phyloP scores from a whole-genome alignment of 2,113 vertebrate genomes.

The Mungos mungo region DNA sequence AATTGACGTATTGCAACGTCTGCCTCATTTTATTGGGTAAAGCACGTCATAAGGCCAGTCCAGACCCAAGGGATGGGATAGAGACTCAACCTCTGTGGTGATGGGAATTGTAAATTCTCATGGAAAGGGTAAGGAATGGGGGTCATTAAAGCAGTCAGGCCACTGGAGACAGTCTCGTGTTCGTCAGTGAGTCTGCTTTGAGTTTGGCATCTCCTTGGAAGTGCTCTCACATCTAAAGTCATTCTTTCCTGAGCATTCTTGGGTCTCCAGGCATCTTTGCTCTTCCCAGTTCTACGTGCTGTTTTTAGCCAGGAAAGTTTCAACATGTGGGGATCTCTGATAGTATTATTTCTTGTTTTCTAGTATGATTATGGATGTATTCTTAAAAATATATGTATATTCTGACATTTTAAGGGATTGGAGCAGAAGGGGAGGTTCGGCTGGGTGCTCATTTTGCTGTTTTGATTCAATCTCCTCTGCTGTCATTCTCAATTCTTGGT shows the following conservation, averaged over 20 bases:
- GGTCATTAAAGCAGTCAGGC: not conserved
- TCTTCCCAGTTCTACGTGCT: not conserved
- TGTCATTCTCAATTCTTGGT: constrained; percentile 49
- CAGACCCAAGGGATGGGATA: not conserved
- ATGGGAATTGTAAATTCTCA: not conserved
- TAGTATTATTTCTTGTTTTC: not conserved
- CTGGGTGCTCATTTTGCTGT: not conserved
- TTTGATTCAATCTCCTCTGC: constrained; percentile 38
- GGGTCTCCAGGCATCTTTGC: not conserved
- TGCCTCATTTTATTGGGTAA: not conserved
- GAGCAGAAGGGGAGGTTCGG: not conserved
- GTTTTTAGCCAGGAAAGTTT: not conserved
- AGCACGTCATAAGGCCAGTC: not conserved
- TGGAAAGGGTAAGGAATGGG: not conserved
- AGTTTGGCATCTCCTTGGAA: not conserved
- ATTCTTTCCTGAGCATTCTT: not conserved
- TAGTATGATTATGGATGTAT: not conserved
- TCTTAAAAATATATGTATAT: not conserved
- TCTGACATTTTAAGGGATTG: not conserved
- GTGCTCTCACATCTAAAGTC: not conserved
- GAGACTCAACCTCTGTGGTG: not conserved
- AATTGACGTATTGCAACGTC: not conserved
- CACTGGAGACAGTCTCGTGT: no score
- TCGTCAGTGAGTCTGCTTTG: not conserved
- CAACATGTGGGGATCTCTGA: not conserved